phyloP scores from a whole-genome alignment of 2,113 vertebrate genomes.

The Salvelinus alpinus region DNA sequence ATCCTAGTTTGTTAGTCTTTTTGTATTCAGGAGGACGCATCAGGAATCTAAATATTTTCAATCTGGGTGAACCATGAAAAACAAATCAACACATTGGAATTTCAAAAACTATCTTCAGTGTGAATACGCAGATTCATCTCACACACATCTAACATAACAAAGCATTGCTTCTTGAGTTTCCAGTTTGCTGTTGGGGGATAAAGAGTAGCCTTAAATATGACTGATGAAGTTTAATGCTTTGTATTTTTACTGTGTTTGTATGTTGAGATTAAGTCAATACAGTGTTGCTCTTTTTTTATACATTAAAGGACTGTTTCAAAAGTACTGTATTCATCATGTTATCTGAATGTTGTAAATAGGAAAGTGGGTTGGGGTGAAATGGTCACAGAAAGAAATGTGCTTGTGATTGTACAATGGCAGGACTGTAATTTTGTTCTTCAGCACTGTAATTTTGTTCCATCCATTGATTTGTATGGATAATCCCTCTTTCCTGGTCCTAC shows the following conservation, averaged over 20 bases:
- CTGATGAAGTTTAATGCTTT: not conserved
- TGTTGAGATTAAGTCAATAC: conserved; percentile 3
- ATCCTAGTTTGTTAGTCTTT: not conserved
- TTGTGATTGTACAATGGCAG: too few relatives aligned
- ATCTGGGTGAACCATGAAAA: not conserved
- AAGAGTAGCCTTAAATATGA: not conserved
- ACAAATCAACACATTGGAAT: not conserved
- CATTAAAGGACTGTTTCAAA: conserved; percentile 12
- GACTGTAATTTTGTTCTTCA: not conserved
- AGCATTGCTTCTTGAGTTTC: not conserved
- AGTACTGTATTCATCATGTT: conserved; percentile 7
- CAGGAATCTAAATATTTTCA: not conserved
- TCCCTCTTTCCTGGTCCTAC: not conserved
- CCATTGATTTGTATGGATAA: not conserved
- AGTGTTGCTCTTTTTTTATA: conserved; percentile 18
- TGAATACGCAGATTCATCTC: not conserved
- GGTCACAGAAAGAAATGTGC: conserved; percentile 1
- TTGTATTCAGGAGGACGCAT: not conserved
- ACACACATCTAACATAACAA: too few relatives aligned
- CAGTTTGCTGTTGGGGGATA: not conserved
- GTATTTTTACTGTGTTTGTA: conserved; percentile 1
- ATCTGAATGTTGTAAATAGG: not conserved
- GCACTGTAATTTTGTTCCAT: not conserved
- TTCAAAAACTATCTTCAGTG: not conserved
- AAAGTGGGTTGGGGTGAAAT: not conserved